Evolutionary conservation across 1,140 invertebrate genomes (phyloP).

Genomic region (Zaprionus kolodkinae): DNA sequence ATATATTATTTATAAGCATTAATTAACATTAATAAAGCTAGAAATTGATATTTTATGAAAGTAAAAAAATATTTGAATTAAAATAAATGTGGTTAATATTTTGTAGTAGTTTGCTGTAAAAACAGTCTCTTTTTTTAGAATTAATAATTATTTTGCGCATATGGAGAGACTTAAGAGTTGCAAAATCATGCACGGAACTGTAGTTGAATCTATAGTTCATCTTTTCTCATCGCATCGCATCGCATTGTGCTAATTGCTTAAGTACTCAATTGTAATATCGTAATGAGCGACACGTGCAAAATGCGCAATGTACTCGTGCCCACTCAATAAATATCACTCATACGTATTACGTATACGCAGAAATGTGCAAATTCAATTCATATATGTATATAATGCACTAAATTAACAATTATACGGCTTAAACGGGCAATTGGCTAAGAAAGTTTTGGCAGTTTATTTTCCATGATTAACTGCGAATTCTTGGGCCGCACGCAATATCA

Average conservation of each 20-base stretch:
- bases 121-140: too few species aligned
- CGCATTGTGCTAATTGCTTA: constrained; percentile 60
- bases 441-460: constrained; percentile 11
- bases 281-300: constrained; percentile 69
- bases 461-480: constrained; percentile 28
- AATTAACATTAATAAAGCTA: too few species aligned
- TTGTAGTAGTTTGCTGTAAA: too few species aligned
- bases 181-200: not conserved
- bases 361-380: not conserved
- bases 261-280: constrained; percentile 43
- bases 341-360: not conserved
- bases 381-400: not conserved
- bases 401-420: constrained; percentile 14
- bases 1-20: too few species aligned
- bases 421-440: constrained; percentile 37
- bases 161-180: not conserved
- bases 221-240: constrained; percentile 27
- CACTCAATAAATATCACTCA: not conserved
- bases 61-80: too few species aligned
- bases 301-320: constrained; percentile 52
- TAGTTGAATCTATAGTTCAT: constrained; percentile 8
- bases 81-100: too few species aligned
- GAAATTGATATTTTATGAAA: too few species aligned
- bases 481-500: constrained; percentile 9
- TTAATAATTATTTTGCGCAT: too few species aligned